Evolutionary conservation across 2,113 vertebrate species (phyloP), one percentile per base, ranked within the genome.

Genomic region (Oreochromis tanganicae): DNA sequence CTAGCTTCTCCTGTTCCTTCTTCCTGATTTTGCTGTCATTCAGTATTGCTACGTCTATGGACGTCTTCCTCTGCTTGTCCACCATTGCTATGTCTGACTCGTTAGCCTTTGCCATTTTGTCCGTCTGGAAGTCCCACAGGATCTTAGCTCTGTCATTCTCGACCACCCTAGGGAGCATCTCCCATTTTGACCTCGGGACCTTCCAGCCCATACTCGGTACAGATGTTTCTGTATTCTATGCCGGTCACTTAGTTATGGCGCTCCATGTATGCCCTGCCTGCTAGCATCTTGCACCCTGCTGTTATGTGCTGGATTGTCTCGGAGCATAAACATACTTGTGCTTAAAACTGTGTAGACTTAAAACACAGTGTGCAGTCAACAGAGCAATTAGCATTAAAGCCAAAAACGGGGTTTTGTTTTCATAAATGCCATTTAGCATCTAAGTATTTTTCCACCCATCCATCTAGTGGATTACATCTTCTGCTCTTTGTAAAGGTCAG

Each of bases 401-500:
- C 12, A 63, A 63, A 78, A 52, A 78, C 3, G 46, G 1, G 24
- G 73, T 14, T 52, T 79, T 61, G 41, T 66, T 82, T 32, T 63
- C 43, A 63, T 34, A 52, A 24, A 27, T 71, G 55, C 27, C 43
- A 52, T 73, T 73, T 48, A 48, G 21, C 21, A 27, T 87, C 66
- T 5, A 82, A 87, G 86, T 71, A 57, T 81, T 84, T 88, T 82
- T 89, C 75, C 34, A 17, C 66, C 52, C 61, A 82, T 89, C 80
- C 66, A 57, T 89, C 86, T 71, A 46, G 82, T 41, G 41, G 55
- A 91, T 91, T 78, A 52, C 29, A 57, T 91, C 82, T 85, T 48
- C 56, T 4, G 2, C 43, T 87, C 52, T 78, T n/a, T 7, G n/a
- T 36, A 85, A 92, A 93, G 82, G 90, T 88, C 84, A 88, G 10